Conservation (phyloP, 1,140 invertebrate genomes). For the Solenopsis invicta region DNA sequence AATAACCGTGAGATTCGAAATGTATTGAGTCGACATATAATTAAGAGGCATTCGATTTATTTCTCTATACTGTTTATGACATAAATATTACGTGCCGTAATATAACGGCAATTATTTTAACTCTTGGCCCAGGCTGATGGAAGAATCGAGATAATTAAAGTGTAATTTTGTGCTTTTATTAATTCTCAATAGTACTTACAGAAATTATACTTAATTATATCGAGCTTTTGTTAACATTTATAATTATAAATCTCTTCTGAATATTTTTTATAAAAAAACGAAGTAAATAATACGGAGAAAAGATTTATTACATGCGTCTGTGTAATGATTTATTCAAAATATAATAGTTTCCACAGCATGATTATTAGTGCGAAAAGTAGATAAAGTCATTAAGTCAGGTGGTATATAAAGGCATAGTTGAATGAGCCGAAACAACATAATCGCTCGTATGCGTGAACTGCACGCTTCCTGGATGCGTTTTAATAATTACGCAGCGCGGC, state of each 20-base stretch:
- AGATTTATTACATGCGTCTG: not conserved
- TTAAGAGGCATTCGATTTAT: slow-evolving; percentile 40
- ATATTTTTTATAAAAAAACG: not conserved
- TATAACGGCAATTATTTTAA: not conserved
- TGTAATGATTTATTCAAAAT: slow-evolving; percentile 2
- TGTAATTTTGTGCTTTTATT: not conserved
- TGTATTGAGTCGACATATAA: slow-evolving; percentile 28
- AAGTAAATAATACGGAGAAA: not conserved
- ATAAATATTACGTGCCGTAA: not conserved
- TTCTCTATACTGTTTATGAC: slow-evolving; percentile 6
- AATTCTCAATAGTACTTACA: not conserved
- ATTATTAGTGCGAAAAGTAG: slow-evolving; percentile 36
- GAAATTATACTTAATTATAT: not conserved
- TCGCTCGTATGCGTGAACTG: slow-evolving; percentile 34
- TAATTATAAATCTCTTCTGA: not conserved
- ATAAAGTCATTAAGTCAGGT: slow-evolving; percentile 49
- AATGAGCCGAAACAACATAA: slow-evolving; percentile 59
- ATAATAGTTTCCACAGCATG: not conserved
- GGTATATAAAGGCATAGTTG: slow-evolving; percentile 5
- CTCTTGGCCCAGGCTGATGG: not conserved
- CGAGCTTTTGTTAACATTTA: not conserved
- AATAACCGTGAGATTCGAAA: slow-evolving; percentile 56
- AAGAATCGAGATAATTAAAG: not conserved
- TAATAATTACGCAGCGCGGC: slow-evolving; percentile 34
- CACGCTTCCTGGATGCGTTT: slow-evolving; percentile 48